phyloP scores from a whole-genome alignment of 1,140 invertebrate genomes.

The Apis mellifera region DNA sequence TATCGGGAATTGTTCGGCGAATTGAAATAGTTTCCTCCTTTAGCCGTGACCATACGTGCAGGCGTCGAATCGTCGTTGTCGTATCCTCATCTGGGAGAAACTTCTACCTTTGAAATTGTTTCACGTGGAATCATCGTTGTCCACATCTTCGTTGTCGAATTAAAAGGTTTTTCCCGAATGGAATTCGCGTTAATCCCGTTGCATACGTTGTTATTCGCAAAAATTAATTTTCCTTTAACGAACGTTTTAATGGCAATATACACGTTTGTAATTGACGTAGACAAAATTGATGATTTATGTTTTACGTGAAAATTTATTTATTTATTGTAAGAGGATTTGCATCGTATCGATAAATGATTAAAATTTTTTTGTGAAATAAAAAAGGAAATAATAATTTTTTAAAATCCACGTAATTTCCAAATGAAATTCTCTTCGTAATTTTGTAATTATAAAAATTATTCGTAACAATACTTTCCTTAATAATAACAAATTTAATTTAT shows the following conservation, averaged over 20 bases:
- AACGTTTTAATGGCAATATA: background rate
- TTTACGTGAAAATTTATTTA: no score
- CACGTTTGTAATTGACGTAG: background rate
- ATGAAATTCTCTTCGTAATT: no score
- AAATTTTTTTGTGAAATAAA: no score
- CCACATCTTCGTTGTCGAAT: background rate
- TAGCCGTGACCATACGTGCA: slow-evolving; percentile 26
- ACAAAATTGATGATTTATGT: background rate
- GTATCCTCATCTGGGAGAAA: slow-evolving; percentile 10
- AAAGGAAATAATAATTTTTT: no score
- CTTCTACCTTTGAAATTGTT: slow-evolving; percentile 19
- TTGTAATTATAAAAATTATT: no score
- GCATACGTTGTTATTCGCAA: background rate
- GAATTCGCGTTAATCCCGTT: slow-evolving; percentile 35
- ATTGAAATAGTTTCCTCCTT: slow-evolving; percentile 60
- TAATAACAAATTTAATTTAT: no score
- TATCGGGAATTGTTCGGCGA: slow-evolving; percentile 62
- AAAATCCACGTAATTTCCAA: no score
- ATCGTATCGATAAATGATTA: no score
- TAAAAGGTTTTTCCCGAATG: background rate
- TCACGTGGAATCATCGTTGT: background rate
- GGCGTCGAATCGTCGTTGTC: background rate
- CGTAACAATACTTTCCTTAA: no score
- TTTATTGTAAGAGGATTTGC: no score
- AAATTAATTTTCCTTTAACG: slow-evolving; percentile 11